A percentile compares a stretch with the other conserved stretches of the same genome.
phyloP scores from a whole-genome alignment of 2,797 vertebrate genomes.

The Propithecus deckenii region DNA sequence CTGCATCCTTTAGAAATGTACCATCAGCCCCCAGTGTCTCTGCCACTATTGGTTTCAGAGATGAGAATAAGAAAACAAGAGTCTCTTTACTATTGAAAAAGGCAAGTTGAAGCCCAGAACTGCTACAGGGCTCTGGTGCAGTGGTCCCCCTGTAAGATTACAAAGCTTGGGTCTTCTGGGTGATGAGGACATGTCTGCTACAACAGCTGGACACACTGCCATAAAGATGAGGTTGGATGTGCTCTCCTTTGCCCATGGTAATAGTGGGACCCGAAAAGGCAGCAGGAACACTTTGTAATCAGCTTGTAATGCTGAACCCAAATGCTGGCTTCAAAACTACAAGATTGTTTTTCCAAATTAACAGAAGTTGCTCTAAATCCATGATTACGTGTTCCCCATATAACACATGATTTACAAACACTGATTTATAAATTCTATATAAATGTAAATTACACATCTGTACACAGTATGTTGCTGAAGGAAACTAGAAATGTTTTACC shows the following conservation, averaged over 20 bases:
- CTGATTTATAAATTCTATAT: background rate
- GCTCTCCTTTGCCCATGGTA: background rate
- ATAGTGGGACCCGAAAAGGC: background rate
- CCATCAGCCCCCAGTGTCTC: background rate
- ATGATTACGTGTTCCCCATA: background rate
- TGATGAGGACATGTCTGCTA: constrained; percentile 31
- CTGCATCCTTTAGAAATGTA: background rate
- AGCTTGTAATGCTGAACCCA: background rate
- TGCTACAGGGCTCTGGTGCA: fast-evolving
- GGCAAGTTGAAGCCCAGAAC: background rate
- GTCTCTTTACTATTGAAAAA: background rate
- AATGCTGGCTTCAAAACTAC: background rate
- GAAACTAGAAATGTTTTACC: background rate
- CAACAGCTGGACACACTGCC: background rate
- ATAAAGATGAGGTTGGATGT: background rate
- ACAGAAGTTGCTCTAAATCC: background rate
- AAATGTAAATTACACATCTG: background rate
- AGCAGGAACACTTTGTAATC: background rate
- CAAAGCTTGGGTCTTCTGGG: background rate
- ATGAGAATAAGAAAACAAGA: background rate
- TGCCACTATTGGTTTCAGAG: background rate
- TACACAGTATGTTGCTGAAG: background rate
- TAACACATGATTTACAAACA: background rate
- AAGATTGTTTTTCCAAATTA: background rate
- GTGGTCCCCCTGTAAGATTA: background rate